Evolutionary conservation across 2,797 vertebrate genomes (phyloP), one percentile per base, ranked within the genome.

Genomic region (Pterois miles): DNA sequence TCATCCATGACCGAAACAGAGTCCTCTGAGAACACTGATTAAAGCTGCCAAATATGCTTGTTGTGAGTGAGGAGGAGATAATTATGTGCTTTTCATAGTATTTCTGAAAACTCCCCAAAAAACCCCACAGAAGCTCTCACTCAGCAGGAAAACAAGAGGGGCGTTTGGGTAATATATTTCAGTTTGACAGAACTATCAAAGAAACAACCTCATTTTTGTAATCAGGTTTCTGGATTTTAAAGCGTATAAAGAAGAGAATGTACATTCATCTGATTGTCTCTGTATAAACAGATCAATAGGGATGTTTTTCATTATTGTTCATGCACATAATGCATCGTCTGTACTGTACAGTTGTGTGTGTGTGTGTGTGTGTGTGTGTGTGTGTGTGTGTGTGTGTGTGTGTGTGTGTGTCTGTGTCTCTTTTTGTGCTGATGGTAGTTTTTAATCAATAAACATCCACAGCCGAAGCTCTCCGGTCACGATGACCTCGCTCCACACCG

Each of bases 381-480:
- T 56, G 52, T 56, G 43, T 68, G 33, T 25, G 29, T 23, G 18
- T 2, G 22, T n/a, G 29, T 38, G 43, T 38, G 16, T 65, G 34
- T 50, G 27, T 20, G 23, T 34, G n/a, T 34, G 8, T 13, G 16
- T 75, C 58, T 58, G 31, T 57, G 64, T 72, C 25, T 82, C 53
- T 56, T 27, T 56, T 53, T 23, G 22, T 2, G 13, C 34, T 1
- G 46, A 74, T 36, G 70, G 67, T 53, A 38, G 68, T 64, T 72
- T 31, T n/a, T 67, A 64, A 84, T 87, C 76, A 50, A 84, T 87
- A 78, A 84, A 76, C 62, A 68, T 84, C 46, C 31, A 2, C 31
- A 43, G 20, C 57, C 1, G 27, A 7, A 59, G 52, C 65, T 52
- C 53, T 53, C 10, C 23, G 70, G 58, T 71, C 73, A 38, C 20